Evolutionary conservation across 2,113 vertebrate genomes (phyloP).

Genomic region (Chionomys nivalis): DNA sequence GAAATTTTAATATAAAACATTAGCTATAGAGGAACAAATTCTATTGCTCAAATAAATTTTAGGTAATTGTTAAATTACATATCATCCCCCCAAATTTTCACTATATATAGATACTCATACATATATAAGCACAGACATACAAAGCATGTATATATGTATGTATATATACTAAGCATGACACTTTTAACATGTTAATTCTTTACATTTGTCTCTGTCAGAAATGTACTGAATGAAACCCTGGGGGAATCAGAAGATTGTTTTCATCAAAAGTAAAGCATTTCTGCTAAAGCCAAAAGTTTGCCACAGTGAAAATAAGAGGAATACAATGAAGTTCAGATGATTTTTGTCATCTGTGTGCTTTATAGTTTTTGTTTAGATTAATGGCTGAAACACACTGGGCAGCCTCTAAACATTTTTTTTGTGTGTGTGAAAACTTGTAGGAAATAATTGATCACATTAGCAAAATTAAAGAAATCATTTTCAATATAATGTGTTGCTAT

Average conservation of each 20-base stretch:
- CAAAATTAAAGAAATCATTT: neutral
- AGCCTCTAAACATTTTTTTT: neutral
- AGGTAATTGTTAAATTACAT: neutral
- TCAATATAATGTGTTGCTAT: neutral
- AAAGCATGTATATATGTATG: no score
- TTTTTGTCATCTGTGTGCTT: neutral
- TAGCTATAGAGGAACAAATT: neutral
- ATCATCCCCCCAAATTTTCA: neutral
- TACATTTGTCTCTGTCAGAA: slow-evolving; percentile 57
- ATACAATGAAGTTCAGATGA: slow-evolving; percentile 55
- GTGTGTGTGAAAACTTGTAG: neutral
- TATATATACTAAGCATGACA: neutral
- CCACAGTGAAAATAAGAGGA: slow-evolving; percentile 61
- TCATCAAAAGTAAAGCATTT: slow-evolving; percentile 69
- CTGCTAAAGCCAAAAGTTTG: slow-evolving; percentile 62
- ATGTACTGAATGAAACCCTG: slow-evolving; percentile 72
- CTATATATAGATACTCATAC: no score
- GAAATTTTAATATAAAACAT: neutral
- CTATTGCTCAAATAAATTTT: neutral
- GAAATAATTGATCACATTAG: neutral
- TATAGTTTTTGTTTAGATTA: neutral
- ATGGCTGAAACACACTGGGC: neutral
- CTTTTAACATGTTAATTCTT: slow-evolving; percentile 51
- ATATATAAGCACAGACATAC: no score
- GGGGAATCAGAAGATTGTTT: slow-evolving; percentile 60